Base-by-base conservation (phyloP, 2,888 invertebrate genomes). In the Masnerella sp. region DNA sequence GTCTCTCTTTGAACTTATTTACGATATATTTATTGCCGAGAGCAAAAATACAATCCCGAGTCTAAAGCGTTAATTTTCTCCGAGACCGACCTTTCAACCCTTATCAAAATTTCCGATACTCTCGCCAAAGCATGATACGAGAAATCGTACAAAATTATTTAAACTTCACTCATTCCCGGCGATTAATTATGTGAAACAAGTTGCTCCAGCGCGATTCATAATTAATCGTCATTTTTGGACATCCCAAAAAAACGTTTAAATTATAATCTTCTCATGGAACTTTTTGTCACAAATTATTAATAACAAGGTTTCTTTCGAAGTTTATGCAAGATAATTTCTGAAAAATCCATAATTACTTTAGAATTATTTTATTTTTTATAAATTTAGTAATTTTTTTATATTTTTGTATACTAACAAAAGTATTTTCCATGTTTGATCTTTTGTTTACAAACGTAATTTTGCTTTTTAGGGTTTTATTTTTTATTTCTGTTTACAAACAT, bases 71-170 rank as follows among this genome's bases (percentile, higher is more conserved):
- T 51, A 30, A 49, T 49, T 51, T 51, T 36, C 36, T 8, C 14
- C 9, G 22, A 34, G 14, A 22, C 14, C 36, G 1, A 1, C 20
- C 14, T 22, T 51, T 36, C 36, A 32, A 51, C 51, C 51, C 22
- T 51, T 51, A 51, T 51, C 51, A 34, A 36, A 15, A 51, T 51
- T 36, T 18, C 51, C 51, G 17, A 51, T 51, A 51, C 36, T 14
- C 9, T 22, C 8, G 14, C 3, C n/a, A 7, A n/a, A 17, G 18
- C 32, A 43, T 25, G n/a, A 32, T 36, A 36, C 5, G 22, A 15
- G 36, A 51, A 20, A 36, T 20, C 51, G 5, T 22, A 51, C 36
- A 32, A 49, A 28, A 32, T 36, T 34, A 36, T 51, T 18, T 5
- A 18, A 32, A 32, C 49, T 49, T 49, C n/a, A 9, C 15, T 28